These are phyloP conservation scores for Crotalus helleri DNA, from an alignment of 2,113 vertebrate species.

Conservation along the genomic window DNA sequence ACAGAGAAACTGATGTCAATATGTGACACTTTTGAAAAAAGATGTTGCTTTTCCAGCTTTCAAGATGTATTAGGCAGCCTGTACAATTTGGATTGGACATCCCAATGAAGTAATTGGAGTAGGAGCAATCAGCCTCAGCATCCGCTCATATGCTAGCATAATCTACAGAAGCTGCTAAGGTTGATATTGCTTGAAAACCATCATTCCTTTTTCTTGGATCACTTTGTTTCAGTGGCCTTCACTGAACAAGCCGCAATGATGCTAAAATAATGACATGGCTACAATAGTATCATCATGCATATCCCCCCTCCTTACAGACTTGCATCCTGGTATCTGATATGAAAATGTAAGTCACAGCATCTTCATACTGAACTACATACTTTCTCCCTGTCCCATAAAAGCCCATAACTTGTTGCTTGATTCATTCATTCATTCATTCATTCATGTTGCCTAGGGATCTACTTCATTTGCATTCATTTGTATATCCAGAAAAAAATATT, in stretches of 20 bases:
- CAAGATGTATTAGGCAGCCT: not conserved
- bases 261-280: not conserved
- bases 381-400: not conserved
- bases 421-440: not conserved
- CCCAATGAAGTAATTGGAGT: not conserved
- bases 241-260: not conserved
- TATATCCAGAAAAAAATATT: not conserved
- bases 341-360: not conserved
- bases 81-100: not conserved
- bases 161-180: not conserved
- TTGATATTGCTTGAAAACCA: not conserved
- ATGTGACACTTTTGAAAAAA: not conserved
- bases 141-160: not conserved
- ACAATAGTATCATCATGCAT: not conserved
- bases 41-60: not conserved
- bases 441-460: not conserved
- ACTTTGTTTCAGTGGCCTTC: not conserved
- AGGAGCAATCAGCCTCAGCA: not conserved
- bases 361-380: not conserved
- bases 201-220: not conserved
- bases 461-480: not conserved
- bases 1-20: not conserved
- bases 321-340: not conserved
- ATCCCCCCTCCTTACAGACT: not conserved
- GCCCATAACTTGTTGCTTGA: not conserved